These are phyloP conservation scores for Desmodus rotundus DNA, from an alignment of 2,113 vertebrate genomes.

Conservation along the genomic window DNA sequence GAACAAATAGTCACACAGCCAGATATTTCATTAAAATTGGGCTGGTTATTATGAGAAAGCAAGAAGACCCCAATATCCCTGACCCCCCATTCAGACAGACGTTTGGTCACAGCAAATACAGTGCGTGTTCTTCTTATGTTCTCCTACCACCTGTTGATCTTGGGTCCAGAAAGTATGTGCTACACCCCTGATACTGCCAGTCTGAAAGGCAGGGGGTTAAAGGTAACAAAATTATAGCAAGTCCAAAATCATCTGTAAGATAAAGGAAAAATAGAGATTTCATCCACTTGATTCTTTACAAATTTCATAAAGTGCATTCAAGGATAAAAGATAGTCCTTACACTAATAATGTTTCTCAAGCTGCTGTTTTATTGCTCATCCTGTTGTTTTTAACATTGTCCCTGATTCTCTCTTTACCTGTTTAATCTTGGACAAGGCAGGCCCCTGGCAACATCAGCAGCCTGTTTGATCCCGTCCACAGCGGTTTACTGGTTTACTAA, in stretches of 20 bases:
- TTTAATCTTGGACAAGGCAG: not conserved
- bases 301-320: not conserved
- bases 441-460: not conserved
- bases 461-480: not conserved
- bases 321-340: not conserved
- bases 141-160: not conserved
- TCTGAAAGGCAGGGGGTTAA: not conserved
- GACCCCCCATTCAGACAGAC: not conserved
- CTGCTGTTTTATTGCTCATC: not conserved
- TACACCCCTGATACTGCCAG: not conserved
- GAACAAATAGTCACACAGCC: not conserved
- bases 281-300: not conserved
- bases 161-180: not conserved
- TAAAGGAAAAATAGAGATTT: not conserved
- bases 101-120: not conserved
- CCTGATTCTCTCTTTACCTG: not conserved
- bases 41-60: not conserved
- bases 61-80: not conserved
- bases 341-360: not conserved
- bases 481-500: not conserved
- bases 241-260: not conserved
- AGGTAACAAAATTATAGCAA: not conserved
- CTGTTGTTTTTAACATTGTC: not conserved
- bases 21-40: not conserved
- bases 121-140: not conserved